Percentiles rank a stretch among this genome's conserved stretches.
Conservation (phyloP, 1,140 invertebrate genomes). For the Anoplolepis gracilipes region DNA sequence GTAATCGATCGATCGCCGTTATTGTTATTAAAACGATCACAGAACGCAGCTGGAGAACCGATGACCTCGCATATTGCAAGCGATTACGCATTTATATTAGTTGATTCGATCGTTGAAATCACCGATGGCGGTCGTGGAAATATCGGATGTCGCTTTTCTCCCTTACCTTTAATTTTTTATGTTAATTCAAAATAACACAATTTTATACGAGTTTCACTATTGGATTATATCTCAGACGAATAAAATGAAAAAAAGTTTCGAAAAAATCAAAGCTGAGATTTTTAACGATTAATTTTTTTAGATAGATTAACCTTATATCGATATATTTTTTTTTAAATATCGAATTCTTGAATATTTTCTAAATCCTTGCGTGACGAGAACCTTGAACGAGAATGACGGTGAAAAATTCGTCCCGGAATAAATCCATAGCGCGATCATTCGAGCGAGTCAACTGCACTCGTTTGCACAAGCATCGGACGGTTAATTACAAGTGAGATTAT, state of each 20-base stretch:
- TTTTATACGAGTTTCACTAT: not conserved
- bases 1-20: conserved; percentile 41
- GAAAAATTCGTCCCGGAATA: conserved; percentile 1
- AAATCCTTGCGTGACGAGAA: not conserved
- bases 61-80: conserved; percentile 5
- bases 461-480: conserved; percentile 32
- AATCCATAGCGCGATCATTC: conserved; percentile 33
- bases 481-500: conserved; percentile 46
- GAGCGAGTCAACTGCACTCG: conserved; percentile 27
- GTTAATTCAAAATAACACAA: conserved; percentile 2
- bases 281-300: not conserved
- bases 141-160: not conserved
- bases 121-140: conserved; percentile 54
- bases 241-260: not conserved
- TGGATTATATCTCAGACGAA: not conserved
- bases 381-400: conserved; percentile 16
- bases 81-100: conserved; percentile 49
- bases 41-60: not conserved
- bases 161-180: conserved; percentile 14
- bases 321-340: not conserved
- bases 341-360: not conserved
- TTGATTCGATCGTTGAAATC: conserved; percentile 76
- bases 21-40: conserved; percentile 41
- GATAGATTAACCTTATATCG: not conserved
- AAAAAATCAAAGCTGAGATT: not conserved